Percentiles rank a stretch among this genome's conserved stretches.
phyloP scores from a whole-genome alignment of 2,888 invertebrate species.

The Neoitamus cyanurus region DNA sequence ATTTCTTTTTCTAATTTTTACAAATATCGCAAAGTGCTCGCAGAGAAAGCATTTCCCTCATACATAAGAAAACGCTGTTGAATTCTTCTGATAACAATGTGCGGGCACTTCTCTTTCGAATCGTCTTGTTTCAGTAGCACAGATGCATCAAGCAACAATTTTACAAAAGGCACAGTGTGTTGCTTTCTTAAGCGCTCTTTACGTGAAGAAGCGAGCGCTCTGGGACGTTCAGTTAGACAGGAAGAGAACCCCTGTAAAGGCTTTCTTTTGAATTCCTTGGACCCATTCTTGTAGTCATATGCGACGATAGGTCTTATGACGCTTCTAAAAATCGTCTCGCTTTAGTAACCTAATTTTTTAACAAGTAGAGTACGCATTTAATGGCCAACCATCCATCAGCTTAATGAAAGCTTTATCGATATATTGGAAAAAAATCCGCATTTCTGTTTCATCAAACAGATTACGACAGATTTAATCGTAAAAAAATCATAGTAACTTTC shows the following conservation, averaged over 20 bases:
- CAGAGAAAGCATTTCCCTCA: neutral
- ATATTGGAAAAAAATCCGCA: too few relatives aligned
- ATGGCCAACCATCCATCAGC: too few relatives aligned
- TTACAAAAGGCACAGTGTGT: neutral
- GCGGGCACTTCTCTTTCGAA: neutral
- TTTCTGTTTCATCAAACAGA: too few relatives aligned
- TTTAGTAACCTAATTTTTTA: neutral
- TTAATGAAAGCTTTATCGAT: too few relatives aligned
- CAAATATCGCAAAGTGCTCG: neutral
- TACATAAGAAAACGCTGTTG: neutral
- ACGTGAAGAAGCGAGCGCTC: neutral
- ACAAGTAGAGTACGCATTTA: too few relatives aligned
- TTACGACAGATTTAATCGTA: too few relatives aligned
- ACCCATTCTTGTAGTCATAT: neutral
- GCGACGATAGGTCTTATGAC: neutral
- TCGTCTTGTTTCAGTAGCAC: neutral
- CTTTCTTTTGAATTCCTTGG: neutral
- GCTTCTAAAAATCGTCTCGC: too few relatives aligned
- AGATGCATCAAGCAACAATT: neutral
- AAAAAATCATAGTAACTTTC: too few relatives aligned
- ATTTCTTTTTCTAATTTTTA: neutral
- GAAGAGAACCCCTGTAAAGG: neutral
- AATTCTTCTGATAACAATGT: neutral
- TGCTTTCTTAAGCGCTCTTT: neutral
- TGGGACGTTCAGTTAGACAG: neutral